Evolutionary conservation across 2,113 vertebrate species (phyloP).

Genomic region (Shinisaurus crocodilurus): DNA sequence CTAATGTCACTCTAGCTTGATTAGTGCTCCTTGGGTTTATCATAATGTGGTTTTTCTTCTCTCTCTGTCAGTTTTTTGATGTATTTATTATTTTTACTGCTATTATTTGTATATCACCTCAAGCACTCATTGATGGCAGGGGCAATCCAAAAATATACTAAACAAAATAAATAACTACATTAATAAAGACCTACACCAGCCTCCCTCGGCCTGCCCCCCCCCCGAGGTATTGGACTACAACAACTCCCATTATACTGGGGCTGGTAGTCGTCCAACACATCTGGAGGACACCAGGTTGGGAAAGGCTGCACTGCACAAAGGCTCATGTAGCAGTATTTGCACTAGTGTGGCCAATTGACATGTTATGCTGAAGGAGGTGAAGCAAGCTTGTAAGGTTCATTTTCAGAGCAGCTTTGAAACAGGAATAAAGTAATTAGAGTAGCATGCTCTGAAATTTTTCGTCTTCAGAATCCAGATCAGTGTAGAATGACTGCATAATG

Average conservation of each 20-base stretch:
- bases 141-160: neutral
- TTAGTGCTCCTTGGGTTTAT: too few relatives aligned
- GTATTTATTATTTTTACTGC: neutral
- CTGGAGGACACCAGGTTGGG: too few relatives aligned
- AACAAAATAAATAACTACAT: neutral
- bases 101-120: neutral
- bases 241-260: neutral
- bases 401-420: constrained; percentile 31
- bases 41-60: too few relatives aligned
- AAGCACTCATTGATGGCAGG: neutral
- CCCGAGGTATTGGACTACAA: too few relatives aligned
- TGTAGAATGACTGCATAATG: constrained; percentile 50
- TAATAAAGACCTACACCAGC: neutral
- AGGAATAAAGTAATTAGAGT: constrained; percentile 40
- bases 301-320: neutral
- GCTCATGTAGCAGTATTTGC: neutral
- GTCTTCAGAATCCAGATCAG: constrained; percentile 45
- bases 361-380: constrained; percentile 45
- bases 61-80: too few relatives aligned
- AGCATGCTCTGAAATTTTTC: constrained; percentile 28
- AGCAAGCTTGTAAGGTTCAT: neutral
- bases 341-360: neutral
- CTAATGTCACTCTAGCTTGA: neutral
- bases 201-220: too few relatives aligned
- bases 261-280: too few relatives aligned